Percentiles rank a stretch among this genome's conserved stretches.
phyloP scores from a whole-genome alignment of 2,888 invertebrate species.

The Hydropsyche betteni region DNA sequence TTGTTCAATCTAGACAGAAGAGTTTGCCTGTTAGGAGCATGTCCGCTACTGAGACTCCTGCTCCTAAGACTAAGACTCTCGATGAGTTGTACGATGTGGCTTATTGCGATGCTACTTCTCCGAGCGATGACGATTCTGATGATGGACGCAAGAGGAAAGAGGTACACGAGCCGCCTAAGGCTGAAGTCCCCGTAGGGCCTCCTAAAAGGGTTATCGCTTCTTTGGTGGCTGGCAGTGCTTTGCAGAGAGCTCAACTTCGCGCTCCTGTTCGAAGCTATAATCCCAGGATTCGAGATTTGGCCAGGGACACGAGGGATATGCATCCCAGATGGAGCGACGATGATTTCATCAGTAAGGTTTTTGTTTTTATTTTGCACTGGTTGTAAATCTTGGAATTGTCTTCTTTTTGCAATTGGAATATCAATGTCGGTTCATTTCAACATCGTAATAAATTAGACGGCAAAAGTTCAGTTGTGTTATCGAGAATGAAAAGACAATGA shows the following conservation, averaged over 20 bases:
- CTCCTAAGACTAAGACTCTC: constrained; percentile 9
- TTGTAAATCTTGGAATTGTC: background rate
- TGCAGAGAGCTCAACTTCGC: constrained; percentile 60
- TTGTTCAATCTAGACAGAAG: constrained; percentile 2
- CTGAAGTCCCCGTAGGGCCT: constrained; percentile 51
- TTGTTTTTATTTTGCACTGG: background rate
- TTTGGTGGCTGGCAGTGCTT: constrained; percentile 62
- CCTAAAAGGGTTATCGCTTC: constrained; percentile 61
- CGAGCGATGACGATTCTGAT: constrained; percentile 45
- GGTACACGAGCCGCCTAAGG: constrained; percentile 4
- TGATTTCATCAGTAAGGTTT: constrained; percentile 46
- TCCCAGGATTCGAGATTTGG: constrained; percentile 47
- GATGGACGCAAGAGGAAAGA: background rate
- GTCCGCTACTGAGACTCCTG: constrained; percentile 42
- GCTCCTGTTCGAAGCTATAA: constrained; percentile 58
- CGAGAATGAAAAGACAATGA: too few relatives aligned
- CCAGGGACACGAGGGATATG: constrained; percentile 27
- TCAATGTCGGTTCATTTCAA: too few relatives aligned
- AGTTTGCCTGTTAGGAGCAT: constrained; percentile 43
- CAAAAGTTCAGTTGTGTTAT: too few relatives aligned
- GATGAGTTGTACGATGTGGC: constrained; percentile 48
- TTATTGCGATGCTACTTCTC: constrained; percentile 50
- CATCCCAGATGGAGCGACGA: constrained; percentile 44
- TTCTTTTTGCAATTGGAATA: too few relatives aligned
- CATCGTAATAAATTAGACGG: too few relatives aligned